These are phyloP conservation scores for Ammodytes dubius DNA, from an alignment of 2,113 vertebrate genomes.

Conservation along the genomic window DNA sequence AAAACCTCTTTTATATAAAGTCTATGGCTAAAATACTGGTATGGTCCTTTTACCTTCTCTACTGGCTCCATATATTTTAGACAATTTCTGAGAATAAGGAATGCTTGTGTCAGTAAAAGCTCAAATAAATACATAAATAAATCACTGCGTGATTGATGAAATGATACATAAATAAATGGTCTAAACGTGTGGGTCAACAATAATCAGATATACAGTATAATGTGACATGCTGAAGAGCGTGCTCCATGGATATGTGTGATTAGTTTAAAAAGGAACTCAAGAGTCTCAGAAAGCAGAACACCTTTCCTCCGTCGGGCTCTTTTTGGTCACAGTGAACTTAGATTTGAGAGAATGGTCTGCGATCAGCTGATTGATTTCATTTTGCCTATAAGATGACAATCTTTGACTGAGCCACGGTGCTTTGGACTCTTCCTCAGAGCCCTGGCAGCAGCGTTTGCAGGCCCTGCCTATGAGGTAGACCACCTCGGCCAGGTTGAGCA, in stretches of 20 bases:
- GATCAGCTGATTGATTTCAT: constrained; percentile 93
- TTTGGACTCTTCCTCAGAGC: constrained; percentile 84
- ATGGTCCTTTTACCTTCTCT: constrained; percentile 5
- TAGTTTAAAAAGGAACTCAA: constrained; percentile 30
- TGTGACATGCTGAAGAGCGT: constrained; percentile 33
- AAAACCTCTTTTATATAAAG: not conserved
- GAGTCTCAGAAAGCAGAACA: constrained; percentile 82
- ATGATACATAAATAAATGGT: constrained; percentile 43
- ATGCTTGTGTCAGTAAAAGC: constrained; percentile 28
- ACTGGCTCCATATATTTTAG: constrained; percentile 26
- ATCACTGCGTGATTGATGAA: constrained; percentile 10
- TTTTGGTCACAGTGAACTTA: constrained; percentile 78
- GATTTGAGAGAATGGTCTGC: constrained; percentile 82
- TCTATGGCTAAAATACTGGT: not conserved
- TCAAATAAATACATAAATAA: not conserved
- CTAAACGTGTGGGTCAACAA: constrained; percentile 6
- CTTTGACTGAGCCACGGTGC: constrained; percentile 90
- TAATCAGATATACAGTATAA: constrained; percentile 47
- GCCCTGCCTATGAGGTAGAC: constrained; percentile 90
- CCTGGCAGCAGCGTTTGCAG: constrained; percentile 84
- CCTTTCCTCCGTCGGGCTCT: constrained; percentile 78
- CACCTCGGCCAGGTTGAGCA: constrained; percentile 95
- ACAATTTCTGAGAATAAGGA: constrained; percentile 18
- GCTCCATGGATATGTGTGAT: constrained; percentile 5
- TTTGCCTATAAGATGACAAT: constrained; percentile 93